Base-by-base conservation (phyloP, 2,888 invertebrate genomes). In the Carabus problematicus region DNA sequence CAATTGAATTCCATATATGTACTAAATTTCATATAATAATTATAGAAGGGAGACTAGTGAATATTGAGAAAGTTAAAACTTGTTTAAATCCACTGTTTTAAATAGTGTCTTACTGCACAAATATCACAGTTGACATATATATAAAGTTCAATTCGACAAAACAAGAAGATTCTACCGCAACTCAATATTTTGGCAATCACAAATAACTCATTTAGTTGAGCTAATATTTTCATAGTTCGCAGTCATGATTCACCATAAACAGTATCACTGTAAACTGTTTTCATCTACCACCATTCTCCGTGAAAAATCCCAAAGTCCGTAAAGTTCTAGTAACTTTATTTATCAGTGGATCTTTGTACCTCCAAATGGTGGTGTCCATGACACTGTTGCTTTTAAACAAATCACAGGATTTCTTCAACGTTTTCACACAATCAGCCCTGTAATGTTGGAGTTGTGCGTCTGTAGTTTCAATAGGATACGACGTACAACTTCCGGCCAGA, bases 381-480 rank as follows among this genome's bases (percentile, higher is more conserved):
- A 93, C 88, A 69, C 92, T 91, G 76, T 92, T 89, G 77, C 92
- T 90, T 70, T 92, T 87, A 80, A 91, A 94, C 78, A 94, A 91
- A 64, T 88, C 88, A 83, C 95, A 96, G 49, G 88, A 85, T 82
- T 94, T 94, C 83, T 92, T 92, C 73, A 95, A 84, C 68, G 93
- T 92, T 75, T 90, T 90, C 7, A 95, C 95, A 82, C 97, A 97
- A 82, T 95, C 95, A 39, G 93, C 94, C 70, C 96, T 88, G 84
- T 97, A 97, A 82, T 97, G 97, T 81, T 97, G 95, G 76, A 97
- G 85, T 74, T 97, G 93, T 14, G 96, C 97, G 77, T 91, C 90
- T 43, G 85, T 85, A 19, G 92, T 92, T 73, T 93, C 91, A 73
- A 97, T 89, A 67, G 93, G 88, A 83, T 91, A 95, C 55, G 93